These are phyloP conservation scores for Micrastur ruficollis DNA, from an alignment of 2,797 vertebrate genomes.

Conservation along the genomic window DNA sequence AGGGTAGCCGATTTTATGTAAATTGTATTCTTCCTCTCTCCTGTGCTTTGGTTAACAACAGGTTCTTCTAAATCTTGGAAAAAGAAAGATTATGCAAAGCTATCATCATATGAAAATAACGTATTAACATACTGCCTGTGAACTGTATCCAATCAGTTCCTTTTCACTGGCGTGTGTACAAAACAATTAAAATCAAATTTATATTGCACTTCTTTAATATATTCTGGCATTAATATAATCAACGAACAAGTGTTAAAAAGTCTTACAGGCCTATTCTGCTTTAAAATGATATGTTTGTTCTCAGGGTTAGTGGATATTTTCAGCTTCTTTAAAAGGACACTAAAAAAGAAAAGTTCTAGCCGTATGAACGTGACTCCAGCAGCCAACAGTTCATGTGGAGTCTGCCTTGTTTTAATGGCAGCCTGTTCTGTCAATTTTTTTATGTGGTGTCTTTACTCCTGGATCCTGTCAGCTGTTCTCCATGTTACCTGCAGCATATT, in stretches of 20 bases:
- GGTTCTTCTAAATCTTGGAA: slow-evolving; percentile 93
- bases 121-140: slow-evolving; percentile 99
- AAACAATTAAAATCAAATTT: slow-evolving; percentile 99
- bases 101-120: slow-evolving; percentile 99
- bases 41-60: slow-evolving; percentile 92
- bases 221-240: slow-evolving; percentile 97
- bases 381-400: neutral
- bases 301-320: slow-evolving; percentile 49
- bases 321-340: slow-evolving; percentile 40
- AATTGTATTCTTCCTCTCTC: slow-evolving; percentile 94
- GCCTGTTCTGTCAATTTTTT: neutral
- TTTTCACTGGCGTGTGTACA: slow-evolving; percentile 99
- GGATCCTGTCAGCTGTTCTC: neutral
- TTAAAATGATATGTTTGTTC: slow-evolving; percentile 71
- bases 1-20: slow-evolving; percentile 96
- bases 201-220: slow-evolving; percentile 97
- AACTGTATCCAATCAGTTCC: slow-evolving; percentile 99
- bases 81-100: slow-evolving; percentile 97
- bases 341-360: neutral
- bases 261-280: slow-evolving; percentile 88
- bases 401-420: neutral
- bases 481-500: neutral
- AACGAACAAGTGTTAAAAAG: slow-evolving; percentile 91
- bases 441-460: neutral
- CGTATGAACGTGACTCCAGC: accelerated